Evolutionary conservation across 2,797 vertebrate species (phyloP).

Genomic region (Staurois parvus): DNA sequence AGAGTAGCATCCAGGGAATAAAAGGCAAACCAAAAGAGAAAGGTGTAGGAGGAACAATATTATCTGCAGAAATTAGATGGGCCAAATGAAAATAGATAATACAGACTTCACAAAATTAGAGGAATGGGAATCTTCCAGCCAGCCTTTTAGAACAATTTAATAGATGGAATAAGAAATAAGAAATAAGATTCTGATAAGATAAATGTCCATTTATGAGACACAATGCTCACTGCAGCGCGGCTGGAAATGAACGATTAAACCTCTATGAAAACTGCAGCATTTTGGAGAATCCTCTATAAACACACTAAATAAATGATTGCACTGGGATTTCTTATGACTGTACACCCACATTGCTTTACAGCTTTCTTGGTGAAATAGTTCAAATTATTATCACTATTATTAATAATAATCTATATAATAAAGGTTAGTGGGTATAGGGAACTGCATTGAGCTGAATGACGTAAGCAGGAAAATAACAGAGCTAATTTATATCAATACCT

Average conservation of each 20-base stretch:
- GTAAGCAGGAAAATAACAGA: too few species aligned
- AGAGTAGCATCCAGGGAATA: slow-evolving; percentile 5
- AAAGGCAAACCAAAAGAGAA: slow-evolving; percentile 1
- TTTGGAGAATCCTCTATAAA: background rate
- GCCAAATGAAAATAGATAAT: slow-evolving; percentile 29
- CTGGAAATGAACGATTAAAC: background rate
- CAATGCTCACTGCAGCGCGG: background rate
- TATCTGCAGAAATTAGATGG: slow-evolving; percentile 26
- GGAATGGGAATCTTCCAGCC: slow-evolving; percentile 10
- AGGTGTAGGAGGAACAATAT: slow-evolving; percentile 36
- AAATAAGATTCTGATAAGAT: slow-evolving; percentile 25
- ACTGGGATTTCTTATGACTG: background rate
- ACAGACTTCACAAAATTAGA: slow-evolving; percentile 12
- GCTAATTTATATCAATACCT: too few species aligned
- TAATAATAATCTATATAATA: too few species aligned
- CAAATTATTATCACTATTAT: background rate
- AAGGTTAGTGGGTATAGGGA: too few species aligned
- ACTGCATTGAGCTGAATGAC: too few species aligned
- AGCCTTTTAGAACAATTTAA: slow-evolving; percentile 18
- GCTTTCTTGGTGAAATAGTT: background rate
- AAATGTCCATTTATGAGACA: slow-evolving; percentile 14
- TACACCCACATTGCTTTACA: background rate
- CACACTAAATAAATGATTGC: background rate
- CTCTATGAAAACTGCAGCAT: background rate
- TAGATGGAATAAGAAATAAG: background rate